phyloP scores from a whole-genome alignment of 1,140 invertebrate genomes.

The Artemia franciscana region DNA sequence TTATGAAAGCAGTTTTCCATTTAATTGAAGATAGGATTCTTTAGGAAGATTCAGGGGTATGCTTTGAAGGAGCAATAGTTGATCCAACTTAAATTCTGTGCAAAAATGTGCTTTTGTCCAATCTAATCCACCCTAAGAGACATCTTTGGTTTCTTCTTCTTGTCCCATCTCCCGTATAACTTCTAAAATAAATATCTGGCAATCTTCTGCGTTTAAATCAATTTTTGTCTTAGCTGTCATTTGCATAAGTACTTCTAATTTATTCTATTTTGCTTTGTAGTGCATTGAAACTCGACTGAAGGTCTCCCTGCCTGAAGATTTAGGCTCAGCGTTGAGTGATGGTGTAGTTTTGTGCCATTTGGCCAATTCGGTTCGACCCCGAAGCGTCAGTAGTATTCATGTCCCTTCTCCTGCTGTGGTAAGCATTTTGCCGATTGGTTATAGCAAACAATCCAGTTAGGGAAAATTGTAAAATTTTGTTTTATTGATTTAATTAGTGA shows the following conservation, averaged over 20 bases:
- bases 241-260: background rate
- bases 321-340: slow-evolving; percentile 61
- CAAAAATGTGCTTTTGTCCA: too few relatives aligned
- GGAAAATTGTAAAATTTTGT: background rate
- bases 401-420: slow-evolving; percentile 83
- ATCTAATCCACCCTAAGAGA: too few relatives aligned
- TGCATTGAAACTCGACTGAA: slow-evolving; percentile 70
- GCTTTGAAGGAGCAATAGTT: too few relatives aligned
- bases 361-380: slow-evolving; percentile 67
- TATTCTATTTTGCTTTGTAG: slow-evolving; percentile 25
- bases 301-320: slow-evolving; percentile 61
- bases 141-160: too few relatives aligned
- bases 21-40: too few relatives aligned
- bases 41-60: too few relatives aligned
- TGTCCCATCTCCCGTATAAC: too few relatives aligned
- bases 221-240: background rate
- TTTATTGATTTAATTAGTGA: background rate
- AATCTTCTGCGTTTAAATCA: background rate
- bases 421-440: slow-evolving; percentile 21
- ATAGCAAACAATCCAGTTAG: background rate
- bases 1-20: too few relatives aligned
- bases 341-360: slow-evolving; percentile 82
- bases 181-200: too few relatives aligned
- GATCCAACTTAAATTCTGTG: too few relatives aligned
- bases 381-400: slow-evolving; percentile 74